Base-by-base conservation (phyloP, 2,113 vertebrate genomes). In the Megaceryle torquata region DNA sequence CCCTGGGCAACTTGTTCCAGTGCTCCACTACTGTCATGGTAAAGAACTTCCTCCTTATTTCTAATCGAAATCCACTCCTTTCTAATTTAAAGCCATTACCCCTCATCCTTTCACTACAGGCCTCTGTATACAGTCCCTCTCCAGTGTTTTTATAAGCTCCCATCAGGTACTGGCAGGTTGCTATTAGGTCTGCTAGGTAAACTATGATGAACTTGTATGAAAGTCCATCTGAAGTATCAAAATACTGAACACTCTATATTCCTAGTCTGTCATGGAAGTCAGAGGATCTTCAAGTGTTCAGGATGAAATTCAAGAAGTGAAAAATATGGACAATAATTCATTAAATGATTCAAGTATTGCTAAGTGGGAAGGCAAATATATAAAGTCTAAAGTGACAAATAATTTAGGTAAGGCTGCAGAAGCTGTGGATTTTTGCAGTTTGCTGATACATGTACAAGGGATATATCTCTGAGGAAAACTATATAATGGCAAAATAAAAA, bases 201-300 rank as follows among this genome's bases (percentile, higher is more conserved):
- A 70, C 17, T 25, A 3, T 1, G 0, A 60, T 39, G 3, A 8
- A 44, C 5, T 7, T 11, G 2, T 31, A 6, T 0, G 4, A 35
- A 37, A 83, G 11, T 10, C 29, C 1, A 14, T 46, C 70, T 83
- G 10, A 85, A 37, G 3, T 11, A 24, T 11, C 25, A 74, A 90
- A 86, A 28, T 2, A 37, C 4, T 13, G 10, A 69, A 50, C 3
- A 25, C 3, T 26, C 25, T 14, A 4, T 7, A 43, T 54, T 51
- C 13, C 33, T 16, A 64, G 2, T 35, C 9, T 87, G 2, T 13
- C 17, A 46, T 18, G 17, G 18, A 82, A 82, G 10, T 39, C 22
- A 67, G 15, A 46, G 15, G 54, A n/a, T 44, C 10, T 83, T 77
- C 29, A 85, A 25, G 15, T 37, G 3, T 24, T 88, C 41, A 50